Conservation (phyloP, 2,113 vertebrate genomes). For the Caranx melampygus region DNA sequence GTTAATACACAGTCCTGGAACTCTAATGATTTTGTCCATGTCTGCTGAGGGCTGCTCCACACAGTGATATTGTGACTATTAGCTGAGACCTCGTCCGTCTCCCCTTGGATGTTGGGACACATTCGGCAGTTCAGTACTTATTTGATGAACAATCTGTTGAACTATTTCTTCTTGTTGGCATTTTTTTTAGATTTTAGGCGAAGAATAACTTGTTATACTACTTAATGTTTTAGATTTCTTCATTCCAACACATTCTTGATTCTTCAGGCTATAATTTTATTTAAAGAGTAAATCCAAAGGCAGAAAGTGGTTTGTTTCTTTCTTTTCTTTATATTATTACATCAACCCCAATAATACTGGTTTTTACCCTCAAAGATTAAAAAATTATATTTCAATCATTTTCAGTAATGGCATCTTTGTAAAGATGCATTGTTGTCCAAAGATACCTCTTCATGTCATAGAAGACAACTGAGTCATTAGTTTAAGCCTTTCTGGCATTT, state of each 20-base stretch:
- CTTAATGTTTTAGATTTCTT: constrained; percentile 10
- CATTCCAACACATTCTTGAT: constrained; percentile 33
- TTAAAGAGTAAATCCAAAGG: not conserved
- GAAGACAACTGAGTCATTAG: constrained; percentile 10
- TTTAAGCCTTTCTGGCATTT: not conserved
- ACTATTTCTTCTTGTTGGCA: not conserved
- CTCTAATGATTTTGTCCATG: constrained; percentile 7
- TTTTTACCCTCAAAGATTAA: not conserved
- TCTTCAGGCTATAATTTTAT: not conserved
- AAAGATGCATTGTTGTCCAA: not conserved
- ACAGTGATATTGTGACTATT: not conserved
- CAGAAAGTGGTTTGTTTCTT: not conserved
- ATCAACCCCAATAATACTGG: not conserved
- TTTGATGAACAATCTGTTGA: not conserved
- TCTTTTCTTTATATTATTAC: not conserved
- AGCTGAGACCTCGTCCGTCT: not conserved
- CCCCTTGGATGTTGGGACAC: not conserved
- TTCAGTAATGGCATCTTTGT: not conserved
- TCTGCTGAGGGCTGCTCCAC: not conserved
- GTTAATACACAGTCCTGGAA: not conserved
- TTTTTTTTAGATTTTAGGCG: not conserved
- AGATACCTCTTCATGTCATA: not conserved
- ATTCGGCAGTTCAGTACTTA: not conserved
- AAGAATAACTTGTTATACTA: constrained; percentile 16
- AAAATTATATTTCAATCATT: constrained; percentile 3